A percentile compares a stretch with the other conserved stretches of the same genome.
Conservation (phyloP, 2,797 vertebrate species). For the Brachymystax lenok region DNA sequence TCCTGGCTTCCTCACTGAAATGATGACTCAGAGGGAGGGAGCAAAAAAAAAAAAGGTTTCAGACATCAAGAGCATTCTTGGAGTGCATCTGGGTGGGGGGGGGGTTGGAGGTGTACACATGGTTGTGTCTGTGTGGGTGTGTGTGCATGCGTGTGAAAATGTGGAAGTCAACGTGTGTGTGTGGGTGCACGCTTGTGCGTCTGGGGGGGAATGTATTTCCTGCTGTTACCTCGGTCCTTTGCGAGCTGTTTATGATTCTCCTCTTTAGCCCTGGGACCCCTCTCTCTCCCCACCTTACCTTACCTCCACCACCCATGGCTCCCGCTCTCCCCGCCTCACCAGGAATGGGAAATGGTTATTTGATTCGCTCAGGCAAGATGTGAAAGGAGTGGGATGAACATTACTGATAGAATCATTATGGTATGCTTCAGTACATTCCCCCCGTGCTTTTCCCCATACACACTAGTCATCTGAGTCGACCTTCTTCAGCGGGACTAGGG, state of each 20-base stretch:
- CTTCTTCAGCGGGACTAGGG: neutral
- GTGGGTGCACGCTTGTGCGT: slow-evolving; percentile 16
- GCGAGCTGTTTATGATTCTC: neutral
- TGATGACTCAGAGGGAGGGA: slow-evolving; percentile 85
- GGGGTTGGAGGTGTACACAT: neutral
- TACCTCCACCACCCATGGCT: neutral
- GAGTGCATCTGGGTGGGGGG: neutral
- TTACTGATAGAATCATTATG: slow-evolving; percentile 31
- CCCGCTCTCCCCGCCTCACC: slow-evolving; percentile 16
- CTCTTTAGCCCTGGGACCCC: neutral
- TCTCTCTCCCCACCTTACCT: slow-evolving; percentile 4
- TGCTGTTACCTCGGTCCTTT: neutral
- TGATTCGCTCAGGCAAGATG: neutral
- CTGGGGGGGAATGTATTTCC: neutral
- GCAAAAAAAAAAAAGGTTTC: slow-evolving; percentile 17
- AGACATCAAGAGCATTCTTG: slow-evolving; percentile 68
- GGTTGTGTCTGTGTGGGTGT: neutral
- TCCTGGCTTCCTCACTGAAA: slow-evolving; percentile 77
- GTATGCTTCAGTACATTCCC: neutral
- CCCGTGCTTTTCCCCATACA: neutral
- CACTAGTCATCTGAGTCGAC: slow-evolving; percentile 4
- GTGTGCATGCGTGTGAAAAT: slow-evolving; percentile 28
- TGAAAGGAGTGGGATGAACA: slow-evolving; percentile 11
- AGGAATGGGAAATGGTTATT: neutral
- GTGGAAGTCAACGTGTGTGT: slow-evolving; percentile 54